Evolutionary conservation across 2,113 vertebrate genomes (phyloP).

Genomic region (Calypte anna): DNA sequence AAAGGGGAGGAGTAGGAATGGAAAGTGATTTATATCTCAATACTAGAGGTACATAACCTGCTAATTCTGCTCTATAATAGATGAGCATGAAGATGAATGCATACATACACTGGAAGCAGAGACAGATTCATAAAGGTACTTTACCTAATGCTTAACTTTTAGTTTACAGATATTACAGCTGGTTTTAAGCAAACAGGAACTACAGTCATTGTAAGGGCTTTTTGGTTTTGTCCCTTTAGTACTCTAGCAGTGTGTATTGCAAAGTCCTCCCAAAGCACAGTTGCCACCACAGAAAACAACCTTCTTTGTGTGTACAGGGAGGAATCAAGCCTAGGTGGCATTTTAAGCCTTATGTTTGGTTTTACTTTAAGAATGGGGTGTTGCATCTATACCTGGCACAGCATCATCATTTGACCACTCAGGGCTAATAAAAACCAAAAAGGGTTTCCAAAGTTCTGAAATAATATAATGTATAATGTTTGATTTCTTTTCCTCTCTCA

Average conservation of each 20-base stretch:
- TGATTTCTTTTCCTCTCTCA: neutral
- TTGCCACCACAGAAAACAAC: neutral
- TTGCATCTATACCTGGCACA: fast-evolving
- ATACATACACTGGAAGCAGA: neutral
- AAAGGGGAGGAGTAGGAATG: neutral
- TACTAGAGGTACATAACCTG: neutral
- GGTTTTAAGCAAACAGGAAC: neutral
- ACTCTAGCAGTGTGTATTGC: neutral
- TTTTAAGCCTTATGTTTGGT: neutral
- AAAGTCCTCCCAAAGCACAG: neutral
- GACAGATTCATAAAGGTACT: neutral
- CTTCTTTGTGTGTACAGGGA: neutral
- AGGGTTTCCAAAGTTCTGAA: neutral
- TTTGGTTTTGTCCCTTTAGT: neutral
- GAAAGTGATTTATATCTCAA: neutral
- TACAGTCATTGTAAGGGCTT: neutral
- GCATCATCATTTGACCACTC: neutral
- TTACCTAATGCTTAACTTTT: neutral
- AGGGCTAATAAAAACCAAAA: neutral
- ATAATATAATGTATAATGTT: neutral
- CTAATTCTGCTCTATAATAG: neutral
- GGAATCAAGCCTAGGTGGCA: neutral
- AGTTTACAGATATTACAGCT: neutral
- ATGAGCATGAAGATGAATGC: neutral
- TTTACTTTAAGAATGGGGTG: neutral